These are phyloP conservation scores for Mormyrus iriodes DNA, from an alignment of 2,113 vertebrate species.

Conservation along the genomic window DNA sequence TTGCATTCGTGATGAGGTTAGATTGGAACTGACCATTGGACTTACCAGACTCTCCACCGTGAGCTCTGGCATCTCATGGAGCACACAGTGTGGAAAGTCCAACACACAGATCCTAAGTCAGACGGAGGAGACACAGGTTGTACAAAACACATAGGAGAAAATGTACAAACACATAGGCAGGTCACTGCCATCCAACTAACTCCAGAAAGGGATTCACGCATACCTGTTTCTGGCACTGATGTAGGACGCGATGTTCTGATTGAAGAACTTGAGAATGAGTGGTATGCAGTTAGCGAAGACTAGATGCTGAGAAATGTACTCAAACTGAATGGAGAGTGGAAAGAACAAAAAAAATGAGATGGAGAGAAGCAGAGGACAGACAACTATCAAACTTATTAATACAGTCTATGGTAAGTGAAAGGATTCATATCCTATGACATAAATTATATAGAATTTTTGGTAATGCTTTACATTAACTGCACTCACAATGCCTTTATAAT, in stretches of 20 bases:
- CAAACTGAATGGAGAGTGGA: conserved; percentile 71
- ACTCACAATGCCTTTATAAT: neutral
- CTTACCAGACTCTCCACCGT: conserved; percentile 92
- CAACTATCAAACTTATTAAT: neutral
- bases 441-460: neutral
- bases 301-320: conserved; percentile 91
- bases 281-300: conserved; percentile 99
- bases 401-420: neutral
- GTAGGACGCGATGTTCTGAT: conserved; percentile 97
- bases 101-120: conserved; percentile 75
- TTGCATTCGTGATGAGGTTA: neutral
- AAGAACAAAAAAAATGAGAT: conserved; percentile 28
- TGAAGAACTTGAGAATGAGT: conserved; percentile 98
- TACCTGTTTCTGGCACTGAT: conserved; percentile 97
- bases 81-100: conserved; percentile 83
- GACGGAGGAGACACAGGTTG: neutral
- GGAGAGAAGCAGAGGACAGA: neutral
- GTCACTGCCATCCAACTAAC: neutral
- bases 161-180: neutral
- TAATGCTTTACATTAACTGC: neutral
- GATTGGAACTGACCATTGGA: neutral
- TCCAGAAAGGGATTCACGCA: neutral
- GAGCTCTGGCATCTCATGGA: conserved; percentile 87
- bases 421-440: neutral
- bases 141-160: neutral